Conservation (phyloP, 2,888 invertebrate genomes). For the Cancer borealis region DNA sequence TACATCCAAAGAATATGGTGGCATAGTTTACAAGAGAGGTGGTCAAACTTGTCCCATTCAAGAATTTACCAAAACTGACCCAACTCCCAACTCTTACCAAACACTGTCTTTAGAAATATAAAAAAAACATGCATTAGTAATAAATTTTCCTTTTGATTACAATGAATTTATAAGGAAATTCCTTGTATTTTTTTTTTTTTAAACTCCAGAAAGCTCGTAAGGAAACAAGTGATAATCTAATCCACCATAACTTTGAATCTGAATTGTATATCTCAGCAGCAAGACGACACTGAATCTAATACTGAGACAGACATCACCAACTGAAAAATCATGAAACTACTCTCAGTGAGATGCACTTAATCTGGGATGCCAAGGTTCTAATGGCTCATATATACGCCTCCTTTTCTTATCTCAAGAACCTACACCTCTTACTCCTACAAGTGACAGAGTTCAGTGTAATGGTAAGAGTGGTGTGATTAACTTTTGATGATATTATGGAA, state of each 20-base stretch:
- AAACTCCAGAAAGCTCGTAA: not conserved
- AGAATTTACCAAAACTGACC: not conserved
- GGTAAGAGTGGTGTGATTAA: not conserved
- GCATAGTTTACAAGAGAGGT: not conserved
- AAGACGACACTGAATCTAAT: not conserved
- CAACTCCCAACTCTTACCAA: conserved; percentile 8
- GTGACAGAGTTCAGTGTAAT: not conserved
- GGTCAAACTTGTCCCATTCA: not conserved
- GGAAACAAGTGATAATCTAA: not conserved
- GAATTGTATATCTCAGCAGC: not conserved
- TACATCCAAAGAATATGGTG: not conserved
- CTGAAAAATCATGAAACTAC: not conserved
- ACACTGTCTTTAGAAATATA: not conserved
- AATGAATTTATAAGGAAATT: not conserved
- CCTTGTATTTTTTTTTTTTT: not conserved
- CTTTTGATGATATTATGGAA: not conserved
- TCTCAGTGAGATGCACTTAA: not conserved
- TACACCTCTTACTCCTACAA: not conserved
- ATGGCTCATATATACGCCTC: not conserved
- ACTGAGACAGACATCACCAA: not conserved
- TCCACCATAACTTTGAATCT: not conserved
- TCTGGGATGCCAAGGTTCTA: not conserved
- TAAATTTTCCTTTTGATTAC: not conserved
- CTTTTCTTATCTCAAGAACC: not conserved
- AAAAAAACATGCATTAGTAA: not conserved